A percentile compares a stretch with the other conserved stretches of the same genome.
phyloP scores from a whole-genome alignment of 2,888 invertebrate genomes.

The Lamellibrachia columna region DNA sequence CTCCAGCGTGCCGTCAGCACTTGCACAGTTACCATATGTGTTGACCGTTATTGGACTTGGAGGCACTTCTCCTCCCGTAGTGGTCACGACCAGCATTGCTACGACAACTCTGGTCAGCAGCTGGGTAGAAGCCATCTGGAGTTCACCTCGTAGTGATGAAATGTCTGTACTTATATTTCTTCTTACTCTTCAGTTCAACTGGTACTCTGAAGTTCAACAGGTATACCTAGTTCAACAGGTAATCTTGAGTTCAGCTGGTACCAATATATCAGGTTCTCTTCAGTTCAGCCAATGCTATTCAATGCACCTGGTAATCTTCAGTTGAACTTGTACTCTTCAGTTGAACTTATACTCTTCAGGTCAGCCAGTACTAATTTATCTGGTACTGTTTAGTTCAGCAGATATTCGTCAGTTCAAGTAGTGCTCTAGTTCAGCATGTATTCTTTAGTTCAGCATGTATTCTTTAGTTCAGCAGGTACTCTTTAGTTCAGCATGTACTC shows the following conservation, averaged over 20 bases:
- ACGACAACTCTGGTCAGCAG: neutral
- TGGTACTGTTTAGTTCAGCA: no score
- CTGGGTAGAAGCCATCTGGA: neutral
- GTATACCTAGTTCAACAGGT: neutral
- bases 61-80: neutral
- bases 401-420: no score
- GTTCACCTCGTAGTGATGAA: neutral
- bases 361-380: neutral
- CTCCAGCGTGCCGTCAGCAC: neutral
- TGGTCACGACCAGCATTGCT: neutral
- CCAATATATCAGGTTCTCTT: no score
- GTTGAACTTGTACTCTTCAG: neutral
- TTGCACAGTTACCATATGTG: neutral
- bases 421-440: neutral
- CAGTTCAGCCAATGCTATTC: no score
- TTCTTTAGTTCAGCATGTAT: neutral
- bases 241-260: no score
- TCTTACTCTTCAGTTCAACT: neutral
- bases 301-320: neutral
- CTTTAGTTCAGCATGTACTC: neutral
- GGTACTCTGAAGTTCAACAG: neutral
- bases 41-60: conserved; percentile 26
- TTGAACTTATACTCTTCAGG: neutral
- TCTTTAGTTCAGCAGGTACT: neutral
- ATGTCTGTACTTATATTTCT: neutral